These are phyloP conservation scores for Lophotriccus pileatus DNA, from an alignment of 2,797 vertebrate genomes.

Conservation along the genomic window DNA sequence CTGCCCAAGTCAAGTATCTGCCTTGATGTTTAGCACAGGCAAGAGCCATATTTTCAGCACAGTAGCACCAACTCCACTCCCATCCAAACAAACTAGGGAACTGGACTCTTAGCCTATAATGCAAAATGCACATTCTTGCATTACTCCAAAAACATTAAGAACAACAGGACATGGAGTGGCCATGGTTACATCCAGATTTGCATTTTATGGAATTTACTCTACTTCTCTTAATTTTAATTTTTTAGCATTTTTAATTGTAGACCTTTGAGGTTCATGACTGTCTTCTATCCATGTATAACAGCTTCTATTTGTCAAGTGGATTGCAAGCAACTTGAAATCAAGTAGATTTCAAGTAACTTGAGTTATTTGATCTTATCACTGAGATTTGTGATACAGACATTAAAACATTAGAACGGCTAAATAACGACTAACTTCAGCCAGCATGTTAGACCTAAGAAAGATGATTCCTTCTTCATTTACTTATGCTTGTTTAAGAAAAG, in stretches of 20 bases:
- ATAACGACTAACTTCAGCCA: background rate
- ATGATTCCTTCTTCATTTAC: background rate
- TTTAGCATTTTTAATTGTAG: background rate
- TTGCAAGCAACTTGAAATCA: background rate
- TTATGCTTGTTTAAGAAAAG: background rate
- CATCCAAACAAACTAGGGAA: background rate
- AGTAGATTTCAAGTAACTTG: background rate
- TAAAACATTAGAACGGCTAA: background rate
- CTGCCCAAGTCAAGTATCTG: background rate
- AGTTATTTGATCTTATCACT: background rate
- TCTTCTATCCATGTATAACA: background rate
- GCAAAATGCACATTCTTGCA: background rate
- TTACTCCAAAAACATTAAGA: background rate
- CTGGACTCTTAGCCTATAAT: background rate
- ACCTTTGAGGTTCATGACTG: background rate
- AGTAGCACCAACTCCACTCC: background rate
- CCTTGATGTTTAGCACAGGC: background rate
- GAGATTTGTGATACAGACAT: background rate
- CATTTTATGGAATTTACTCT: background rate
- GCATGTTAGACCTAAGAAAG: background rate
- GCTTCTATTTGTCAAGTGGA: background rate
- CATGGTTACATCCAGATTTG: background rate
- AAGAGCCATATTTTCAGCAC: background rate
- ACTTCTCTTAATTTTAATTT: background rate
- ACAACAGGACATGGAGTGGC: background rate